Conservation (phyloP, 1,140 invertebrate genomes). For the Trichomalopsis sarcophagae region DNA sequence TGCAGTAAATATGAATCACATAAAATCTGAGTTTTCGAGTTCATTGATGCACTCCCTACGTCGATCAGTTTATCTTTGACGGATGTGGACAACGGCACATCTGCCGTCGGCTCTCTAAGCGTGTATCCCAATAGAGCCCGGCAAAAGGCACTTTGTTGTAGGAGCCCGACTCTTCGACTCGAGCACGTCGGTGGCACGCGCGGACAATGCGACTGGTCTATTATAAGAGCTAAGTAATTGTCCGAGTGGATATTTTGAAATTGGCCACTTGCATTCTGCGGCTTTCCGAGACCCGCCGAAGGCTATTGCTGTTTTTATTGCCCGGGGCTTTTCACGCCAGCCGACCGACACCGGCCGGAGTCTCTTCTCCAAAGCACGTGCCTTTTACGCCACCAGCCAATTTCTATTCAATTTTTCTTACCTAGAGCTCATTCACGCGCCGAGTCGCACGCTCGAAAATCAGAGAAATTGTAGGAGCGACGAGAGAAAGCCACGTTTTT, state of each 20-base stretch:
- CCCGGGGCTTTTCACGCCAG: conserved; percentile 58
- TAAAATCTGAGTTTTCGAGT: conserved; percentile 61
- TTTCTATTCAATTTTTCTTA: conserved; percentile 44
- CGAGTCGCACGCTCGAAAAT: conserved; percentile 39
- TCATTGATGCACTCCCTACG: conserved; percentile 70
- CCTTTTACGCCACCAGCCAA: conserved; percentile 49
- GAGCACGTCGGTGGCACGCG: conserved; percentile 16
- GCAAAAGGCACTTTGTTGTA: conserved; percentile 49
- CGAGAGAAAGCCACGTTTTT: neutral
- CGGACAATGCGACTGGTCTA: conserved; percentile 57
- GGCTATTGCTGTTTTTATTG: conserved; percentile 72
- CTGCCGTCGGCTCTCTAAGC: conserved; percentile 59
- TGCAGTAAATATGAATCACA: neutral
- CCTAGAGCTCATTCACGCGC: conserved; percentile 53
- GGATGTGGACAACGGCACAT: conserved; percentile 62
- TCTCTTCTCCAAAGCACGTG: conserved; percentile 32
- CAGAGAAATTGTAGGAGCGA: conserved; percentile 39
- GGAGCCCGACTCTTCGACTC: neutral
- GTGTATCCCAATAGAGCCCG: neutral
- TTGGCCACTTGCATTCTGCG: conserved; percentile 66
- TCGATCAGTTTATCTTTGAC: conserved; percentile 68
- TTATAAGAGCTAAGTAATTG: conserved; percentile 73
- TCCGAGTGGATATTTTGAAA: conserved; percentile 63
- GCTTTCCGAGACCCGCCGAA: conserved; percentile 64
- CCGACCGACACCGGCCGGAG: conserved; percentile 57